Evolutionary conservation across 2,888 invertebrate genomes (phyloP), one percentile per base, ranked within the genome.

Genomic region (Nomada ruficornis): DNA sequence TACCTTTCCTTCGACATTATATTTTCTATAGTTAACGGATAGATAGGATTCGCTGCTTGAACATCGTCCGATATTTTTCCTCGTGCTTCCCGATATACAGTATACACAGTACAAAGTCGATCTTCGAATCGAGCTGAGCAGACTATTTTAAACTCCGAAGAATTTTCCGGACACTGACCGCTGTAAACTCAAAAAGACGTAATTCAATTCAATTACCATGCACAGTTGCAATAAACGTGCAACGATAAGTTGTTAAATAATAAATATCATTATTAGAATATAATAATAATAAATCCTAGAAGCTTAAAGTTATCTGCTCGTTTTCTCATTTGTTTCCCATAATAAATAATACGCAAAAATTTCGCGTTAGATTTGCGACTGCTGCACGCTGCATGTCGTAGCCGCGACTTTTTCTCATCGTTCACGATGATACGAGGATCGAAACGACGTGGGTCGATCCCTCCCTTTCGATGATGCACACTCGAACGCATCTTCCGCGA

Each of bases 141-240:
- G 23, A 23, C 36, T 42, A 29, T 42, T 4, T 29, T 78, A 78
- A 78, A 78, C 78, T 68, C 42, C 18, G 2, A 26, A 20, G 62
- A 63, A 73, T 79, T 81, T 73, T 69, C 69, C 55, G 59, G n/a
- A 44, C 10, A 36, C 42, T 23, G 42, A 15, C 18, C 59, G 67
- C 62, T 54, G 59, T 57, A 72, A 72, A 64, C 79, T 78, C 67
- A 71, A 67, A 67, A 71, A 71, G 67, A 18, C 52, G 23, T 44
- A 68, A 80, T 78, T 80, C 52, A 80, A 68, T 80, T 72, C 70
- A 15, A 20, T 15, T 5, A 68, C 60, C 9, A n/a, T 42, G 26
- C 11, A 18, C 13, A 5, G 47, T 20, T 26, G 57, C 62, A 67
- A 67, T 80, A 78, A 78, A 80, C 47, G 68, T 29, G 9, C 23